Base-by-base conservation (phyloP, 2,113 vertebrate genomes). In the Paracanthobrama guichenoti region DNA sequence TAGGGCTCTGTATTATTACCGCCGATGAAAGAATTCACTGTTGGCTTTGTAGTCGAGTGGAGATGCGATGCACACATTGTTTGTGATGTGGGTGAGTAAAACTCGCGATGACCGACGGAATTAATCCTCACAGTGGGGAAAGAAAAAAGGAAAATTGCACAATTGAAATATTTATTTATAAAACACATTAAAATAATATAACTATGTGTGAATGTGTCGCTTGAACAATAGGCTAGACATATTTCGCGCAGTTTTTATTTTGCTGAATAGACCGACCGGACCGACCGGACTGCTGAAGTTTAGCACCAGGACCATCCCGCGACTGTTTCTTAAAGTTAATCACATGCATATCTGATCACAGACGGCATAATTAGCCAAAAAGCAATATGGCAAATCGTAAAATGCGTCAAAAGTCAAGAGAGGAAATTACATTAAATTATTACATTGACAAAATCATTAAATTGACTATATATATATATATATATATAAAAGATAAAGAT, bases 41-140 rank as follows among this genome's bases (percentile, higher is more conserved):
- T 31, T 26, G n/a, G 24, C 24, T 16, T 4, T 31, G 24, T 31
- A 53, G 22, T 46, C 48, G 42, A 73, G 42, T 16, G 69, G 69
- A 72, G 69, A 24, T 46, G 69, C 39, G 39, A 24, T 72, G 69
- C 22, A 24, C 28, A 9, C 9, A 28, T 28, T 22, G 2, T 22
- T 46, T 72, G 69, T 24, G 69, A 46, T 6, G 14, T 16, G 69
- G 69, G 69, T 72, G 22, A 72, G 69, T 72, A 48, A 73, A 46
- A 46, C 14, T 24, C 69, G 42, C 69, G 46, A n/a, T 44, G 11
- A 71, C 35, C 9, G 20, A 71, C 20, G 44, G 6, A 9, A 64
- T 1, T 28, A 35, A 0, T 14, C 28, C 28, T 26, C 1, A 64
- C 1, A 69, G 66, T 39, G 8, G 35, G 20, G 11, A 2, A 2